Percentiles rank a stretch among this genome's conserved stretches.
These are phyloP conservation scores for Elmis aenea DNA, from an alignment of 2,888 invertebrate species.

Conservation along the genomic window DNA sequence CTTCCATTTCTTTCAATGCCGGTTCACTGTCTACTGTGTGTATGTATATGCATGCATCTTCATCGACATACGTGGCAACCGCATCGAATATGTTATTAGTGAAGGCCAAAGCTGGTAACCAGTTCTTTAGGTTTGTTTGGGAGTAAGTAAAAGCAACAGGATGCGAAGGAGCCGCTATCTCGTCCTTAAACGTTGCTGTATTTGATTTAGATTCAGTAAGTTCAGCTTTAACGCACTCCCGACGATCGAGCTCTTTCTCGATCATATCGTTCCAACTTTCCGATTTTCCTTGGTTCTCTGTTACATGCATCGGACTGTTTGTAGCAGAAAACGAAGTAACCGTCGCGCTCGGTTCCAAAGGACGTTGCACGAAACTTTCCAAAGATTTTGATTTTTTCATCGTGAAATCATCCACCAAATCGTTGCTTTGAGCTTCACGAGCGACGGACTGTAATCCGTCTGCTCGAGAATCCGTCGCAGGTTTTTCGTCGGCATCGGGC, in stretches of 20 bases:
- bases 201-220: not conserved
- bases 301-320: too few species aligned
- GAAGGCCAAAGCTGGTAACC: constrained; percentile 57
- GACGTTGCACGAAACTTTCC: too few species aligned
- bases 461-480: too few species aligned
- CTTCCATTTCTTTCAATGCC: constrained; percentile 33
- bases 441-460: too few species aligned
- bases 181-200: not conserved
- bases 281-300: too few species aligned
- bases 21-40: constrained; percentile 35
- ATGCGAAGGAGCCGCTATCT: not conserved
- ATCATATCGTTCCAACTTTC: not conserved
- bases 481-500: too few species aligned
- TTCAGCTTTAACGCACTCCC: constrained; percentile 2
- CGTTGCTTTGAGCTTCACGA: too few species aligned
- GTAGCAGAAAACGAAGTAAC: too few species aligned
- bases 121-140: constrained; percentile 45
- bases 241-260: constrained; percentile 1
- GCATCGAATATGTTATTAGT: constrained; percentile 53
- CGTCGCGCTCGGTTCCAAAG: too few species aligned
- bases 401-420: too few species aligned
- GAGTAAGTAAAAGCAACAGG: not conserved
- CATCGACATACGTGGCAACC: constrained; percentile 59
- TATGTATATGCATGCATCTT: constrained; percentile 46
- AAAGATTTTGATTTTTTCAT: too few species aligned